phyloP scores from a whole-genome alignment of 2,888 invertebrate genomes.

The Cosmopolites sordidus region DNA sequence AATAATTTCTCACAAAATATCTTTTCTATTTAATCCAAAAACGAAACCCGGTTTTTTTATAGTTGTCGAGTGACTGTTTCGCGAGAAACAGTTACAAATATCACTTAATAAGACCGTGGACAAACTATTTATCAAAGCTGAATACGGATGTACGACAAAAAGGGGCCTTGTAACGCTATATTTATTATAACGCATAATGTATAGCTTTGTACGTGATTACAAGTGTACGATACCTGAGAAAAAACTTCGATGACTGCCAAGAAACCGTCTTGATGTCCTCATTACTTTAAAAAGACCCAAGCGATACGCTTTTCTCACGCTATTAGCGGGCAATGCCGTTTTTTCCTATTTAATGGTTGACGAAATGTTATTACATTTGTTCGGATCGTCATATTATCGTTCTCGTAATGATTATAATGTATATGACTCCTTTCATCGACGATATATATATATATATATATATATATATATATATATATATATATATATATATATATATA shows the following conservation, averaged over 20 bases:
- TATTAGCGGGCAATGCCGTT: constrained; percentile 8
- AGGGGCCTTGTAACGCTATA: constrained; percentile 1
- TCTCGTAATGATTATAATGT: no score
- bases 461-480: not conserved
- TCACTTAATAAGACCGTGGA: not conserved
- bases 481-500: not conserved
- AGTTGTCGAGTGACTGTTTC: no score
- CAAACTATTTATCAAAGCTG: not conserved
- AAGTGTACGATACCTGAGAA: constrained; percentile 17
- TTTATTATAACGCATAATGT: constrained; percentile 1
- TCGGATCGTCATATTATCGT: no score
- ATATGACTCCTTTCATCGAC: no score
- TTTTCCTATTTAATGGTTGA: constrained; percentile 4
- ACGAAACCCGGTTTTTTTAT: no score
- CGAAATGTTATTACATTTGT: no score
- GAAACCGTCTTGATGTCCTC: constrained; percentile 16
- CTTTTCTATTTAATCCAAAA: no score
- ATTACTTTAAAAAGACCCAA: constrained; percentile 12
- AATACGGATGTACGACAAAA: not conserved
- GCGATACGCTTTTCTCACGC: constrained; percentile 20
- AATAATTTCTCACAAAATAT: no score
- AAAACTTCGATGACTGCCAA: constrained; percentile 19
- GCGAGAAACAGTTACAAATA: not conserved
- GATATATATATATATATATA: not conserved
- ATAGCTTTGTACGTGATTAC: constrained; percentile 19